Evolutionary conservation across 2,888 invertebrate species (phyloP).

Genomic region (Caenorhabditis sulstoni): DNA sequence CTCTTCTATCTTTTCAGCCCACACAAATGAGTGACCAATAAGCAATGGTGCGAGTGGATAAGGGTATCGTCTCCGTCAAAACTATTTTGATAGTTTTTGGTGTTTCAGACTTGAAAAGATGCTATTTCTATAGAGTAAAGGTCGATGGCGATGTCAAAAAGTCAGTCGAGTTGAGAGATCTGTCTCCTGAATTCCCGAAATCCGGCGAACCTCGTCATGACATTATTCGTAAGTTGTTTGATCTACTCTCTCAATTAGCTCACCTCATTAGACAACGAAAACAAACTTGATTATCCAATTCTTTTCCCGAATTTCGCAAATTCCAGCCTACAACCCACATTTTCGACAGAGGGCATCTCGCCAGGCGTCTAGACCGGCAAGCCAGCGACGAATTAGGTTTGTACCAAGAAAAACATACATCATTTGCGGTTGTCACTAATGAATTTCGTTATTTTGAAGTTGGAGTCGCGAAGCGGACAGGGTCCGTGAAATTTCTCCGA

Average conservation of each 20-base stretch:
- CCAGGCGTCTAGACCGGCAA: slow-evolving; percentile 7
- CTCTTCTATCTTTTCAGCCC: neutral
- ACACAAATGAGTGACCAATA: slow-evolving; percentile 5
- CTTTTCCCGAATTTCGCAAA: neutral
- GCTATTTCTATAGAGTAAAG: slow-evolving; percentile 48
- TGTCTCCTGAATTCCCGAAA: slow-evolving; percentile 37
- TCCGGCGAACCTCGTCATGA: slow-evolving; percentile 26
- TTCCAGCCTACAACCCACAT: slow-evolving; percentile 55
- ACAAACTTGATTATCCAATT: neutral
- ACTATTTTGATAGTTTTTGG: no score
- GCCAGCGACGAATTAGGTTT: slow-evolving; percentile 42
- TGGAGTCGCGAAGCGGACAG: slow-evolving; percentile 56
- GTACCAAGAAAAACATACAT: no score
- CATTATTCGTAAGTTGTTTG: slow-evolving; percentile 42
- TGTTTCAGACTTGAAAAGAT: slow-evolving; percentile 41
- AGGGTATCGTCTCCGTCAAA: slow-evolving; percentile 8
- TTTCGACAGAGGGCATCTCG: slow-evolving; percentile 30
- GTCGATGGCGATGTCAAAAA: slow-evolving; percentile 47
- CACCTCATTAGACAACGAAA: no score
- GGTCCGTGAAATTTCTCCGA: slow-evolving; percentile 50
- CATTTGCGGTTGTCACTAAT: neutral
- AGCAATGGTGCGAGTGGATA: slow-evolving; percentile 38
- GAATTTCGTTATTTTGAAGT: slow-evolving; percentile 26
- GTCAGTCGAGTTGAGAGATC: slow-evolving; percentile 2
- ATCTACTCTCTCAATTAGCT: no score